phyloP scores from a whole-genome alignment of 2,797 vertebrate genomes.

The Picus viridis region DNA sequence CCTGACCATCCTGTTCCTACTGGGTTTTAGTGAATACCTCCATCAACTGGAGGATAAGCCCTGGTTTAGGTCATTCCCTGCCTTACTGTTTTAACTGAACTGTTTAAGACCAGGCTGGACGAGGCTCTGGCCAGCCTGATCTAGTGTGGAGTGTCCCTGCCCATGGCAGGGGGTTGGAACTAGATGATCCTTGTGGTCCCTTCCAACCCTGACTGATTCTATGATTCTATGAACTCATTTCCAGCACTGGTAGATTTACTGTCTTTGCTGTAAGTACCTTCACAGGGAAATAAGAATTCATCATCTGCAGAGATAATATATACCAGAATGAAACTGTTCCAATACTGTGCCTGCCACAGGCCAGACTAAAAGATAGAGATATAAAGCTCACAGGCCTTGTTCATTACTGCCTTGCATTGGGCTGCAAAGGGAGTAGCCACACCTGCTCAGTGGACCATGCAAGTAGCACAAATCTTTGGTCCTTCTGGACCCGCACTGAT shows the following conservation, averaged over 20 bases:
- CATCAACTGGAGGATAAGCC: conserved; percentile 1
- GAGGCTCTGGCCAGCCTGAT: too few species aligned
- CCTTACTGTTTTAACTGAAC: not conserved
- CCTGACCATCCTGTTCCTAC: not conserved
- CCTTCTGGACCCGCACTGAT: conserved; percentile 19
- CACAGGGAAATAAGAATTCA: conserved; percentile 43
- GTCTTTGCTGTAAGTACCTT: conserved; percentile 31
- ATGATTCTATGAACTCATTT: too few species aligned
- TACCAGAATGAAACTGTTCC: conserved; percentile 26
- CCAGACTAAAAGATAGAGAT: conserved; percentile 30
- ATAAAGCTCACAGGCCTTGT: not conserved
- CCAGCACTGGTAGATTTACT: conserved; percentile 28
- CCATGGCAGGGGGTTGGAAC: too few species aligned
- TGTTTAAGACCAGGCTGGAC: too few species aligned
- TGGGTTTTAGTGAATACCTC: conserved; percentile 6
- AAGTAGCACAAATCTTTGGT: conserved; percentile 1
- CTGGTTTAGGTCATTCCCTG: not conserved
- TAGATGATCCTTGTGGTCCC: too few species aligned
- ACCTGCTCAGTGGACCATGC: not conserved
- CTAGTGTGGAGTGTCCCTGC: too few species aligned
- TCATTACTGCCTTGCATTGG: not conserved
- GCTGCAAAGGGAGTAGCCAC: not conserved
- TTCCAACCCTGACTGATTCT: too few species aligned
- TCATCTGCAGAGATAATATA: conserved; percentile 43
- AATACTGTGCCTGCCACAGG: conserved; percentile 42